Conservation (phyloP, 1,140 invertebrate genomes). For the Papilio dardanus region DNA sequence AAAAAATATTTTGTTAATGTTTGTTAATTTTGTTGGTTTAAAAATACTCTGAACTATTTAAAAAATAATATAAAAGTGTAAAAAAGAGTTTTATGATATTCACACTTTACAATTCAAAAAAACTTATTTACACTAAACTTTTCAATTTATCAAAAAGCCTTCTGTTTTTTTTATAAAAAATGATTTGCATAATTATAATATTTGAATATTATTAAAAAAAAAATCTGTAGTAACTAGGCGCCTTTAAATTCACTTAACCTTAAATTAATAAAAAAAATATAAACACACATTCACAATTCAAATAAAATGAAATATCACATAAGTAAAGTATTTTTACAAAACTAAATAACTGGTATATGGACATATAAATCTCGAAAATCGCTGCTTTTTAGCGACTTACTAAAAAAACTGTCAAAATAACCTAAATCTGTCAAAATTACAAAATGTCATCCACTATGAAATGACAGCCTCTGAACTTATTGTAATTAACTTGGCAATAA, state of each 20-base stretch:
- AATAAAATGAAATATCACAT: conserved; percentile 33
- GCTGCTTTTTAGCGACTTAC: background rate
- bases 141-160: background rate
- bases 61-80: background rate
- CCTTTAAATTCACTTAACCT: background rate
- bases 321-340: conserved; percentile 33
- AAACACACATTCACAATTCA: conserved; percentile 4
- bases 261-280: background rate
- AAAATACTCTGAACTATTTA: too few relatives aligned
- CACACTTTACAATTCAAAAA: background rate
- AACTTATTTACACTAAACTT: background rate
- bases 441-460: background rate
- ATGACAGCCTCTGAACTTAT: conserved; percentile 13
- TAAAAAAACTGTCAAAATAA: conserved; percentile 13
- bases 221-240: background rate
- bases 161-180: too few relatives aligned
- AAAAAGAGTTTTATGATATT: background rate
- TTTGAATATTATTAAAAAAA: background rate
- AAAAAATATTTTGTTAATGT: too few relatives aligned
- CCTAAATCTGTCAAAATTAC: too few relatives aligned
- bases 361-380: conserved; percentile 22
- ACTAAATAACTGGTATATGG: conserved; percentile 38
- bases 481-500: background rate
- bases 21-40: too few relatives aligned
- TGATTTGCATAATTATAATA: too few relatives aligned